These are phyloP conservation scores for Allobates femoralis DNA, from an alignment of 2,797 vertebrate species.

Conservation along the genomic window DNA sequence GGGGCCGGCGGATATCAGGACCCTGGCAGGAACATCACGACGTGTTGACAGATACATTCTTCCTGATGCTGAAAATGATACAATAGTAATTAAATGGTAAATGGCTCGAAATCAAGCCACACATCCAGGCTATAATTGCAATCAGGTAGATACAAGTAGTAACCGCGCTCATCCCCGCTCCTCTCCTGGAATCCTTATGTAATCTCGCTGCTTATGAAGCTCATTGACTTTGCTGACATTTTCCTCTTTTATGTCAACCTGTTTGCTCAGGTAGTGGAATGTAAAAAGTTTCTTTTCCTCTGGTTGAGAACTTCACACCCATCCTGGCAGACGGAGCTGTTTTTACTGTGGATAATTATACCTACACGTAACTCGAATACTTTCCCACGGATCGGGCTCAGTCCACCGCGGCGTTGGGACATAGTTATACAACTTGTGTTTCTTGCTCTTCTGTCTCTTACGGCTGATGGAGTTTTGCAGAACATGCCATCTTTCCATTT, in stretches of 20 bases:
- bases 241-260: constrained; percentile 69
- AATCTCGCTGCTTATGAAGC: constrained; percentile 68
- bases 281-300: constrained; percentile 69
- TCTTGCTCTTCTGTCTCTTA: constrained; percentile 65
- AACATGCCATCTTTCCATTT: constrained; percentile 17
- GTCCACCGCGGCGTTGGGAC: constrained; percentile 67
- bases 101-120: not conserved
- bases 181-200: constrained; percentile 32
- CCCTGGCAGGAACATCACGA: not conserved
- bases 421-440: constrained; percentile 72
- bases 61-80: not conserved
- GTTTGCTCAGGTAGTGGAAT: constrained; percentile 78
- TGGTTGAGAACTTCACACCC: constrained; percentile 74
- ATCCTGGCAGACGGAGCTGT: constrained; percentile 73
- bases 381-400: constrained; percentile 75
- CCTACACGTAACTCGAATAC: constrained; percentile 77
- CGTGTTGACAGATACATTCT: not conserved
- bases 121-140: not conserved
- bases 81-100: constrained; percentile 3
- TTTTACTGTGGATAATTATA: constrained; percentile 77
- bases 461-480: constrained; percentile 24
- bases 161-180: not conserved
- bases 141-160: constrained; percentile 28
- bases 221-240: constrained; percentile 72
- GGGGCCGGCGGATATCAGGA: not conserved